Evolutionary conservation across 2,797 vertebrate genomes (phyloP).

Genomic region (Craterocephalus amniculus): DNA sequence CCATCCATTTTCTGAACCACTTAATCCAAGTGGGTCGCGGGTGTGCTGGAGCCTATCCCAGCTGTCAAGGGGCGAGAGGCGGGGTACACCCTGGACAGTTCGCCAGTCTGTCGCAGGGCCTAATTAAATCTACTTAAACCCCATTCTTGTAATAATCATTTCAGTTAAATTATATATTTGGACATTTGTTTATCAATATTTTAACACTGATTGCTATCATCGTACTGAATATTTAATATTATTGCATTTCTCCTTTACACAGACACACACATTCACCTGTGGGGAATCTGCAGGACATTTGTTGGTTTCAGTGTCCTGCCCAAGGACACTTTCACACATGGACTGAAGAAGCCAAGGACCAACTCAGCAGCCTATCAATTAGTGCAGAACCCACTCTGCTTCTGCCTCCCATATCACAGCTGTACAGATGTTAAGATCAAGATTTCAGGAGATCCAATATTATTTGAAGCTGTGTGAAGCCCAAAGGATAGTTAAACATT

Average conservation of each 20-base stretch:
- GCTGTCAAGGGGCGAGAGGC: too few species aligned
- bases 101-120: too few species aligned
- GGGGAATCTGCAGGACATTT: neutral
- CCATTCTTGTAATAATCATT: neutral
- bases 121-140: too few species aligned
- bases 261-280: neutral
- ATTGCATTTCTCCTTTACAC: neutral
- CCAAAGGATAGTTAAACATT: neutral
- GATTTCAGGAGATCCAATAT: neutral
- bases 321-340: neutral
- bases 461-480: neutral
- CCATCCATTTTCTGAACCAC: too few species aligned
- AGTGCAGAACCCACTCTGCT: neutral
- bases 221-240: neutral
- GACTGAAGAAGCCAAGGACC: neutral
- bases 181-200: neutral
- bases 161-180: neutral
- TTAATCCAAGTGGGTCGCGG: too few species aligned
- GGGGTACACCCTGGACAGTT: too few species aligned
- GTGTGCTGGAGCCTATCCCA: too few species aligned
- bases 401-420: neutral
- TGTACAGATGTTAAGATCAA: neutral
- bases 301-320: neutral
- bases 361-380: neutral
- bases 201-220: neutral